Evolutionary conservation across 1,140 invertebrate genomes (phyloP).

Genomic region (Drosophila arawakana): DNA sequence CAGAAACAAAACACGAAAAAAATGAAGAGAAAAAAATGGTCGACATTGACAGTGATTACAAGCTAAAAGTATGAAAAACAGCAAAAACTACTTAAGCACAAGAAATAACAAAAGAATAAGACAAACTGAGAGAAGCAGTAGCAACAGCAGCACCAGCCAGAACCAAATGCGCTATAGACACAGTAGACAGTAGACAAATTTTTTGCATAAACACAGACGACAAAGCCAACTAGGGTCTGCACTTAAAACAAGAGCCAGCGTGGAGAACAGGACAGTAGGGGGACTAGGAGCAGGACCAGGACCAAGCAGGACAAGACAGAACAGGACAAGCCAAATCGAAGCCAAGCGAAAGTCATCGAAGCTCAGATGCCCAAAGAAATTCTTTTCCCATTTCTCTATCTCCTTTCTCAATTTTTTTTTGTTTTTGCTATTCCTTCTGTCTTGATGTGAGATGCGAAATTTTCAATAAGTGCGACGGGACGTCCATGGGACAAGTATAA

Average conservation of each 20-base stretch:
- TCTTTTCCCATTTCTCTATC: conserved; percentile 62
- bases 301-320: conserved; percentile 10
- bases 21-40: conserved; percentile 37
- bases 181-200: conserved; percentile 73
- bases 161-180: conserved; percentile 15
- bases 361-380: conserved; percentile 63
- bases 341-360: conserved; percentile 63
- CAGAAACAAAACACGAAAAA: conserved; percentile 66
- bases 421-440: conserved; percentile 7
- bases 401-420: conserved; percentile 26
- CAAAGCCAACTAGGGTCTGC: conserved; percentile 79
- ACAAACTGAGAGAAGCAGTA: conserved; percentile 33
- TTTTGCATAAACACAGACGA: conserved; percentile 83
- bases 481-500: conserved; percentile 60
- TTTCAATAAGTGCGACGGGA: conserved; percentile 77
- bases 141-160: neutral
- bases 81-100: conserved; percentile 82
- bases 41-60: conserved; percentile 84
- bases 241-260: conserved; percentile 74
- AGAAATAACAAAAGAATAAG: conserved; percentile 74
- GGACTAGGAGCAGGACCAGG: conserved; percentile 6
- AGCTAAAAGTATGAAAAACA: conserved; percentile 83
- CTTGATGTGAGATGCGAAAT: conserved; percentile 68
- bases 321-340: conserved; percentile 61
- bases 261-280: neutral